A percentile compares a stretch with the other conserved stretches of the same genome.
Evolutionary conservation across 1,140 invertebrate genomes (phyloP).

Genomic region (Zaprionus kolodkinae): DNA sequence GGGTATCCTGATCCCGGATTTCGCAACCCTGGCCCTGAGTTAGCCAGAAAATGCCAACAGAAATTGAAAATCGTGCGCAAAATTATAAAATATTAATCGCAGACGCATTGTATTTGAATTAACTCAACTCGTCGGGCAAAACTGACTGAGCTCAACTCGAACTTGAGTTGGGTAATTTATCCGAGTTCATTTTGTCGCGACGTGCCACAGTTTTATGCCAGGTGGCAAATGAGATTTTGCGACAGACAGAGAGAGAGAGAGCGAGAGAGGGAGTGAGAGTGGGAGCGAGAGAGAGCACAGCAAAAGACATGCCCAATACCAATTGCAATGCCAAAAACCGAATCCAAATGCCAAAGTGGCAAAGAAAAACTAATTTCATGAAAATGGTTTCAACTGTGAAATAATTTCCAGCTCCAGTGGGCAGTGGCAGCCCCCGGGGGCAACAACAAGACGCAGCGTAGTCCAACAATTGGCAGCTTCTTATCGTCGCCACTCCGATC

Average conservation of each 20-base stretch:
- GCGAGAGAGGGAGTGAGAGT: background rate
- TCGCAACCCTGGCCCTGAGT: background rate
- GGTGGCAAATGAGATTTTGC: conserved; percentile 56
- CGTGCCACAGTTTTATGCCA: conserved; percentile 59
- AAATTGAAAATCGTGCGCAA: conserved; percentile 73
- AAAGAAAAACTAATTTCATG: conserved; percentile 80
- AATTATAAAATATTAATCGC: conserved; percentile 77
- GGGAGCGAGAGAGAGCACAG: background rate
- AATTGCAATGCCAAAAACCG: conserved; percentile 14
- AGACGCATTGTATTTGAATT: conserved; percentile 60
- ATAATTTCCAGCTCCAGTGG: conserved; percentile 58
- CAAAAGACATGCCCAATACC: conserved; percentile 14
- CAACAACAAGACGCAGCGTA: conserved; percentile 15
- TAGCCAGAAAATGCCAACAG: conserved; percentile 1
- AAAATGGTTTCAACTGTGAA: conserved; percentile 76
- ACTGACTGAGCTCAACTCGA: background rate
- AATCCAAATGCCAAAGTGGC: conserved; percentile 35
- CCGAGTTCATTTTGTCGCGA: conserved; percentile 60
- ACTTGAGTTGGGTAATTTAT: conserved; percentile 40
- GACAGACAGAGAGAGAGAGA: background rate
- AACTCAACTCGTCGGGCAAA: conserved; percentile 22
- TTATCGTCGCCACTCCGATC: conserved; percentile 38
- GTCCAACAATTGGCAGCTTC: conserved; percentile 66
- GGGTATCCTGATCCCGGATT: no score
- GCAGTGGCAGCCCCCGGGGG: conserved; percentile 27